These are phyloP conservation scores for Capreolus pygargus DNA, from an alignment of 2,113 vertebrate species.

Conservation along the genomic window DNA sequence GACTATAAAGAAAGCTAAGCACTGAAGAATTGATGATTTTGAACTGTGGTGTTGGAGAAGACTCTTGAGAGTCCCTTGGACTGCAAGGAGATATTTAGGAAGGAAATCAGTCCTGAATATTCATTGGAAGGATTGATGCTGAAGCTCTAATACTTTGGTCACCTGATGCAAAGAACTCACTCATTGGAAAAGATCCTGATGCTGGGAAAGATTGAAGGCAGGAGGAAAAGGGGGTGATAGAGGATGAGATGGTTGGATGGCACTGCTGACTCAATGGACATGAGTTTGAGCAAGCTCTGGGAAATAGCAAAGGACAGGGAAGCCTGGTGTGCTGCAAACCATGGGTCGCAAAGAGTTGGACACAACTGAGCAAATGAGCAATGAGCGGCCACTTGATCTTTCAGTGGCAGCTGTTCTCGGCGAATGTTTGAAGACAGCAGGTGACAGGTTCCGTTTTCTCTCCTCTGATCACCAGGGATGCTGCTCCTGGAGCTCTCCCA, in stretches of 20 bases:
- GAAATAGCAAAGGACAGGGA: not conserved
- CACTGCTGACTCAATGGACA: not conserved
- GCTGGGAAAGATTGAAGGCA: not conserved
- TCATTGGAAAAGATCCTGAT: not conserved
- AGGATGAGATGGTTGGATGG: not conserved
- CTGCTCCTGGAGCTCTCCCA: not conserved
- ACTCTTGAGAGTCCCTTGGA: not conserved
- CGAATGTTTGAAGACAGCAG: not conserved
- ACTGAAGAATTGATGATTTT: not conserved
- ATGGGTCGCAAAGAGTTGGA: accelerated
- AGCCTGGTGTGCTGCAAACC: not conserved
- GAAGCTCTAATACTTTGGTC: not conserved
- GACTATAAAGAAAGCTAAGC: not conserved
- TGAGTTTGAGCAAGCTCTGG: not conserved
- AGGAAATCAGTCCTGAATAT: not conserved
- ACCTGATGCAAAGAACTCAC: not conserved
- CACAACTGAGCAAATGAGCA: accelerated
- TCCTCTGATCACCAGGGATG: not conserved
- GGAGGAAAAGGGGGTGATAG: not conserved
- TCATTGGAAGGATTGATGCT: not conserved
- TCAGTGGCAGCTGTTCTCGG: not conserved
- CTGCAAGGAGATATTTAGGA: not conserved
- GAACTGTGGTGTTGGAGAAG: not conserved
- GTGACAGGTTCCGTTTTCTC: not conserved
- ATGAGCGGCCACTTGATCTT: not conserved